Percentiles rank a stretch among this genome's conserved stretches.
These are phyloP conservation scores for Luidia sarsii DNA, from an alignment of 53 echinoderm and acorn worm genomes.

Conservation along the genomic window DNA sequence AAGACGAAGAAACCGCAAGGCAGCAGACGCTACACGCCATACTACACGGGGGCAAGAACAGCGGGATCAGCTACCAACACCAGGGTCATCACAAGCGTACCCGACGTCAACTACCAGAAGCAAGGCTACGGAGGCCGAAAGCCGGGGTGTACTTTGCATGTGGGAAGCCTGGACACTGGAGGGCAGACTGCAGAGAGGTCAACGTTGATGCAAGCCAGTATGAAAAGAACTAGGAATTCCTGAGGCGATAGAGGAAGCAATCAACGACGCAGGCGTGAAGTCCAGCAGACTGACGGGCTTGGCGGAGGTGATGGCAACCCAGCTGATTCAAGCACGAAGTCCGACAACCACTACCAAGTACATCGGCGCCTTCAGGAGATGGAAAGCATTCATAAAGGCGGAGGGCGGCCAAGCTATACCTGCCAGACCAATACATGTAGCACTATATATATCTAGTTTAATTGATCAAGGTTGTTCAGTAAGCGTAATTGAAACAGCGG, in stretches of 20 bases:
- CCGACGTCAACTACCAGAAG: neutral
- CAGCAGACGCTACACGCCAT: slow-evolving; percentile 10
- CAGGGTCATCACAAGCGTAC: too few species aligned
- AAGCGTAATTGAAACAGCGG: slow-evolving; percentile 21
- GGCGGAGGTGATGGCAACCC: slow-evolving; percentile 13
- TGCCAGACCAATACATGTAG: too few species aligned
- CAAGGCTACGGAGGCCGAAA: slow-evolving; percentile 13
- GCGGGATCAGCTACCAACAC: too few species aligned
- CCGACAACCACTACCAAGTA: slow-evolving; percentile 13
- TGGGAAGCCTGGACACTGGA: too few species aligned
- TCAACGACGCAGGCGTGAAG: slow-evolving; percentile 4
- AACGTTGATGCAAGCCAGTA: too few species aligned
- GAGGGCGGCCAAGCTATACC: slow-evolving; percentile 16
- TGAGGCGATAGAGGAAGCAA: neutral
- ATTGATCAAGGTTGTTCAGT: slow-evolving; percentile 23
- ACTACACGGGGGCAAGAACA: neutral
- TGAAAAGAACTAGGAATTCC: neutral
- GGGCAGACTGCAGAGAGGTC: too few species aligned
- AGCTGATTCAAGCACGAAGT: neutral
- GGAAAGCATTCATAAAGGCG: neutral
- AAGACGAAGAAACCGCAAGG: neutral
- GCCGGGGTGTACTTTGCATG: too few species aligned
- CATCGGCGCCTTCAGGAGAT: slow-evolving; percentile 5
- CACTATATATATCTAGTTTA: slow-evolving; percentile 1
- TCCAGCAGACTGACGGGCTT: neutral